Evolutionary conservation across 2,888 invertebrate genomes (phyloP), one percentile per base, ranked within the genome.

Genomic region (Podabrus alpinus): DNA sequence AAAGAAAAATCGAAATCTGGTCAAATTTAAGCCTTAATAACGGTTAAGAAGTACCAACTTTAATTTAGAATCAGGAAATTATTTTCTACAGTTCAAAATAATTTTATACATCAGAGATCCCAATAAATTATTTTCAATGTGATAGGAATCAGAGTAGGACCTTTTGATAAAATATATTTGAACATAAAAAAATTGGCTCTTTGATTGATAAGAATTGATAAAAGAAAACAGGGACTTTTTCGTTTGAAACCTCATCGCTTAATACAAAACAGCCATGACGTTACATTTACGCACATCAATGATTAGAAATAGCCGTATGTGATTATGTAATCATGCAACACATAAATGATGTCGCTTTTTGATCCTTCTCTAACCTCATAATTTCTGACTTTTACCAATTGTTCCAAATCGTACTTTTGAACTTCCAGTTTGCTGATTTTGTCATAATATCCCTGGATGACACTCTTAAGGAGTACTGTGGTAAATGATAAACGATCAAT

Each of bases 401-500:
- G 94, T 92, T 99, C 99, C 93, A 98, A 92, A 93, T 99, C 99
- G 91, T 95, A 99, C 91, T 98, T 98, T 89, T 94, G 91, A 86
- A 95, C 94, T 92, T 98, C 98, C 91, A 98, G 92, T 85, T 90
- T 89, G 88, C 87, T 89, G 91, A 98, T 95, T 92, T 95, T 94
- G 86, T 92, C 92, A 91, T 98, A 93, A 91, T 97, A 95, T 86
- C 93, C 93, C 90, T 93, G 94, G 90, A 92, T 89, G 90, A 92
- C 90, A 88, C 91, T 91, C 91, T 90, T 92, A 90, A 94, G 83
- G 88, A 91, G 89, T 88, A 95, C 95, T 95, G 83, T 78, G 74
- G 76, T 71, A 81, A 80, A 83, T 82, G 79, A 81, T 62, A 77
- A 74, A 77, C 68, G 62, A 66, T 21, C 62, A 72, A 21, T 68